These are phyloP conservation scores for Sebastes hubbsi DNA, from an alignment of 2,797 vertebrate species.

Conservation along the genomic window DNA sequence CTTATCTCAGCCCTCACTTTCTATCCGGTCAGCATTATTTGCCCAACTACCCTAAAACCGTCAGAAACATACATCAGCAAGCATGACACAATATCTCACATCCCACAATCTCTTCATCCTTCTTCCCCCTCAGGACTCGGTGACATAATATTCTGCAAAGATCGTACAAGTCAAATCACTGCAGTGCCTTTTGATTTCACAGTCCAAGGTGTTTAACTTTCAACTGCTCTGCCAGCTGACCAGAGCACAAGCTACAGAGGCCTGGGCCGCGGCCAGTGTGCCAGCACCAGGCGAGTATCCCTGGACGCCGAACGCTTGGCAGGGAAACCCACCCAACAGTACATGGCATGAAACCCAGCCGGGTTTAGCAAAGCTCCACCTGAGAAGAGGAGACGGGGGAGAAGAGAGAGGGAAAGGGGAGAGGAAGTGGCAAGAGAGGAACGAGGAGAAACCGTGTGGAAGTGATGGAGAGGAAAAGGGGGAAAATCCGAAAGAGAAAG, in stretches of 20 bases:
- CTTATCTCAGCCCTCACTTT: conserved; percentile 10
- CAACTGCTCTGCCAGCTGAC: conserved; percentile 64
- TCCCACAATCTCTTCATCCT: conserved; percentile 25
- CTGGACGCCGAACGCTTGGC: conserved; percentile 63
- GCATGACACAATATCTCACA: conserved; percentile 27
- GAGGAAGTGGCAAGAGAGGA: conserved; percentile 2
- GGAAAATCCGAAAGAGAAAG: not conserved
- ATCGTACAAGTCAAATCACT: conserved; percentile 56
- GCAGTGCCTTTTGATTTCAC: conserved; percentile 65
- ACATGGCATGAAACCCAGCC: conserved; percentile 45
- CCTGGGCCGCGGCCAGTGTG: conserved; percentile 52
- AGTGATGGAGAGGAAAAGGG: conserved; percentile 18
- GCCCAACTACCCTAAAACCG: conserved; percentile 3
- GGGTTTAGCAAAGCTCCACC: conserved; percentile 40
- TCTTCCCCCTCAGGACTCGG: conserved; percentile 8
- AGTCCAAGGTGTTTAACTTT: conserved; percentile 69
- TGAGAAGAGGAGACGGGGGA: conserved; percentile 30
- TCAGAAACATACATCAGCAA: conserved; percentile 6
- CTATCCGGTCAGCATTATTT: conserved; percentile 18
- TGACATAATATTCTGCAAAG: conserved; percentile 58
- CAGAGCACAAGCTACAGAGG: conserved; percentile 56
- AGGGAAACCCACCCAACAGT: conserved; percentile 27
- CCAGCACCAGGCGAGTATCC: conserved; percentile 61
- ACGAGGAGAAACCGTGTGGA: not conserved
- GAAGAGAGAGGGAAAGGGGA: not conserved